Percentiles rank a stretch among this genome's conserved stretches.
Evolutionary conservation across 2,888 invertebrate genomes (phyloP).

Genomic region (Bhutanitis thaidina): DNA sequence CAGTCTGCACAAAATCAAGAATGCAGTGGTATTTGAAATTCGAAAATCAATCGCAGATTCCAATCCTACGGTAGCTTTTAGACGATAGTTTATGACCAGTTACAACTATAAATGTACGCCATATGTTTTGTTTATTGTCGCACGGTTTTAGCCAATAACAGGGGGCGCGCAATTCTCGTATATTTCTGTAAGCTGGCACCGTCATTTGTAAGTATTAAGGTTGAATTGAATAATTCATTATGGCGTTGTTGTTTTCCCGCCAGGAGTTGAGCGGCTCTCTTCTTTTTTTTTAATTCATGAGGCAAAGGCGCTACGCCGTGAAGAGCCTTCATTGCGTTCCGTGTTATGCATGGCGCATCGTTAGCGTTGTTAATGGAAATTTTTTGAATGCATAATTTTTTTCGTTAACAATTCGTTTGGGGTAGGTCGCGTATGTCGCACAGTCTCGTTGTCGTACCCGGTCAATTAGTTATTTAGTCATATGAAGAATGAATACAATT

Average conservation of each 20-base stretch:
- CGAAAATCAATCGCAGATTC: constrained; percentile 38
- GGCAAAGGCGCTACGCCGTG: constrained; percentile 30
- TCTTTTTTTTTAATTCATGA: constrained; percentile 36
- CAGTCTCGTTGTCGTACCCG: background rate
- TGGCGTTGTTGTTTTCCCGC: constrained; percentile 57
- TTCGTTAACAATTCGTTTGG: constrained; percentile 21
- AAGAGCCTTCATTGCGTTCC: constrained; percentile 17
- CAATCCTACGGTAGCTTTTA: constrained; percentile 22
- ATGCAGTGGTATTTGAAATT: constrained; percentile 31
- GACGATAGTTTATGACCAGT: constrained; percentile 26
- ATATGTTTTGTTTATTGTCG: constrained; percentile 47
- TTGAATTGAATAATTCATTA: constrained; percentile 60
- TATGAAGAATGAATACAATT: too few species aligned
- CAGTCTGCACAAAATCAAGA: background rate
- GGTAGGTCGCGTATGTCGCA: constrained; percentile 29
- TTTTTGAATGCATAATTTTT: constrained; percentile 43
- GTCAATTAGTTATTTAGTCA: background rate
- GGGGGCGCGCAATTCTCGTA: constrained; percentile 22
- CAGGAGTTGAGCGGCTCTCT: constrained; percentile 27
- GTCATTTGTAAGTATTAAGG: constrained; percentile 59
- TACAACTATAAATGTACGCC: constrained; percentile 37
- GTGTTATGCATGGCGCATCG: constrained; percentile 42
- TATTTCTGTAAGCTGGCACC: constrained; percentile 39
- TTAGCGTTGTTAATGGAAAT: constrained; percentile 40
- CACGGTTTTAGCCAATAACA: constrained; percentile 29